Evolutionary conservation across 2,797 vertebrate species (phyloP), one percentile per base, ranked within the genome.

Genomic region (Anguilla pacifica): DNA sequence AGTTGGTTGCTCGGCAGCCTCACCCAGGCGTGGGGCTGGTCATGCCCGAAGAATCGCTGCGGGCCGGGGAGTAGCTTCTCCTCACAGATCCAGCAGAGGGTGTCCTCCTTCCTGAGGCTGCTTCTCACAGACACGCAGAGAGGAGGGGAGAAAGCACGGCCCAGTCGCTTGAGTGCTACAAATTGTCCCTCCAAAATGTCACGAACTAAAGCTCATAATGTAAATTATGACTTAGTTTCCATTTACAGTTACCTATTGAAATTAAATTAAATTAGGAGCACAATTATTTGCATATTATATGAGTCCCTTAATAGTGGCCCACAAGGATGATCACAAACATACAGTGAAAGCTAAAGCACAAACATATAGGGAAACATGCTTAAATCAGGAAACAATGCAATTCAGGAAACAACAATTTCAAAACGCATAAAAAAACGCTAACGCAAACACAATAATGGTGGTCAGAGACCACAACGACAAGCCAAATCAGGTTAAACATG

Each of bases 21-120:
- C 93, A 99, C 98, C 97, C 96, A 91, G 94, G 93, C 1, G 97
- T 96, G 87, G 97, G 94, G 88, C 94, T 96, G 89, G 95, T 93
- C 87, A 95, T 87, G 43, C 95, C 95, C 0, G 94, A 89, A 0
- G 95, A 87, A 90, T 90, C 94, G 92, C 94, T 96, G 90, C 95
- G 95, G 90, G 93, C 94, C 25, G 96, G 95, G 72, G 96, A 94
- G 87, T 95, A 93, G 91, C 94, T 96, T 90, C 86, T 97, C 92
- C 94, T 97, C 88, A 94, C 49, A 84, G 95, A 91, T 86, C 94
- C 96, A 90, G 94, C 91, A 0, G 95, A 94, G 84, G 95, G 90
- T 6, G 90, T 89, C 96, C 97, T 99, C 93, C 88, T 90, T 87
- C 96, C 94, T 81, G 97, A 94, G 87, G 94, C 91, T 93, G 96